Percentiles rank a stretch among this genome's conserved stretches.
Conservation (phyloP, 1,140 invertebrate genomes). For the Daktulosphaira vitifoliae region DNA sequence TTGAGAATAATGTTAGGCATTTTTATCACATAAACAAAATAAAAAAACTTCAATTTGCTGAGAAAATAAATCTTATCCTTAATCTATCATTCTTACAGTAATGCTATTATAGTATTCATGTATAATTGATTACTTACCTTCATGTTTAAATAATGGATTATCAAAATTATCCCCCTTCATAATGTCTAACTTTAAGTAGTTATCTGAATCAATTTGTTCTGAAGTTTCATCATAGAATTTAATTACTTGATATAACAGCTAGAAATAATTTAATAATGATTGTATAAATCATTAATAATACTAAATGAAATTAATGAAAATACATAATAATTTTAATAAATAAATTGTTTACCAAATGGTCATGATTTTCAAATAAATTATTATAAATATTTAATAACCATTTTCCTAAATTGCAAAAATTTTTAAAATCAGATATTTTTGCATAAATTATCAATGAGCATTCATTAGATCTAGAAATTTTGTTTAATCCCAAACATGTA, state of each 20-base stretch:
- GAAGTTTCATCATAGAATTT: neutral
- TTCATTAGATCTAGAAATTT: neutral
- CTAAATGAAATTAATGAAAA: neutral
- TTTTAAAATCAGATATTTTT: neutral
- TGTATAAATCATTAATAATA: neutral
- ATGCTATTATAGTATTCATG: too few species aligned
- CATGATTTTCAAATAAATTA: slow-evolving; percentile 17
- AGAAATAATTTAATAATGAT: neutral
- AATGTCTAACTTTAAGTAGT: neutral
- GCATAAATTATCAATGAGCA: neutral
- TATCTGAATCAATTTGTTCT: neutral
- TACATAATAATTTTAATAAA: neutral
- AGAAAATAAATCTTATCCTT: too few species aligned
- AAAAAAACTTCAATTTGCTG: too few species aligned
- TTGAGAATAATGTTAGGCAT: too few species aligned
- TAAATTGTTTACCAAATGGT: slow-evolving; percentile 14
- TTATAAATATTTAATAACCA: slow-evolving; percentile 18
- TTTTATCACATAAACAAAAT: too few species aligned
- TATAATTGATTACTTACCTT: too few species aligned
- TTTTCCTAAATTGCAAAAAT: neutral
- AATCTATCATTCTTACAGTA: too few species aligned
- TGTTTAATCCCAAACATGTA: neutral
- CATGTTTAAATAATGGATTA: neutral
- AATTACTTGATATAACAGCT: slow-evolving; percentile 12
- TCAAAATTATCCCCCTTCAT: neutral